phyloP scores from a whole-genome alignment of 2,797 vertebrate genomes.

The Protosalanx chinensis region DNA sequence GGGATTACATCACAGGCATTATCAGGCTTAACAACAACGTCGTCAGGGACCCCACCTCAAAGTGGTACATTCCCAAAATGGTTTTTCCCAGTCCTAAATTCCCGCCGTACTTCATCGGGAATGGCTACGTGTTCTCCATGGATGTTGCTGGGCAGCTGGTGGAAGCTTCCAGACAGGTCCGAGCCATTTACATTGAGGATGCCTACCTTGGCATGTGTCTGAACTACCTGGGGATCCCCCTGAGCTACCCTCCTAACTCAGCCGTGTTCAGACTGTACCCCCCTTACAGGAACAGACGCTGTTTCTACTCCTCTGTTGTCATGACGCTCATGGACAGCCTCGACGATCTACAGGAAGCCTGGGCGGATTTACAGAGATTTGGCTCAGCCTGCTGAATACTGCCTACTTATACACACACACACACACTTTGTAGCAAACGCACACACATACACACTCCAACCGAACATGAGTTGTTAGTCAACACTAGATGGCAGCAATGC shows the following conservation, averaged over 20 bases:
- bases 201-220: conserved; percentile 55
- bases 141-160: conserved; percentile 30
- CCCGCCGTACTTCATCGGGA: conserved; percentile 50
- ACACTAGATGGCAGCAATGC: conserved; percentile 65
- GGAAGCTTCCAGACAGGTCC: conserved; percentile 17
- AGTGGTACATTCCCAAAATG: conserved; percentile 36
- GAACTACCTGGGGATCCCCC: neutral
- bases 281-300: neutral
- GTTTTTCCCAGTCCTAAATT: conserved; percentile 44
- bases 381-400: conserved; percentile 3
- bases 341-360: conserved; percentile 1
- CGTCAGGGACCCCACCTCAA: neutral
- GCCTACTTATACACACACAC: conserved; percentile 5
- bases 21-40: conserved; percentile 6
- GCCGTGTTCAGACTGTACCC: neutral
- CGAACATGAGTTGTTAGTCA: neutral
- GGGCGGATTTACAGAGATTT: conserved; percentile 3
- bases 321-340: neutral
- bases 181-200: conserved; percentile 55
- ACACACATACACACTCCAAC: neutral
- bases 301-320: conserved; percentile 3
- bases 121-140: conserved; percentile 53
- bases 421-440: conserved; percentile 5
- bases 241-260: neutral
- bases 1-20: conserved; percentile 21